Evolutionary conservation across 2,888 invertebrate genomes (phyloP).

Genomic region (Linnaemya vulpina): DNA sequence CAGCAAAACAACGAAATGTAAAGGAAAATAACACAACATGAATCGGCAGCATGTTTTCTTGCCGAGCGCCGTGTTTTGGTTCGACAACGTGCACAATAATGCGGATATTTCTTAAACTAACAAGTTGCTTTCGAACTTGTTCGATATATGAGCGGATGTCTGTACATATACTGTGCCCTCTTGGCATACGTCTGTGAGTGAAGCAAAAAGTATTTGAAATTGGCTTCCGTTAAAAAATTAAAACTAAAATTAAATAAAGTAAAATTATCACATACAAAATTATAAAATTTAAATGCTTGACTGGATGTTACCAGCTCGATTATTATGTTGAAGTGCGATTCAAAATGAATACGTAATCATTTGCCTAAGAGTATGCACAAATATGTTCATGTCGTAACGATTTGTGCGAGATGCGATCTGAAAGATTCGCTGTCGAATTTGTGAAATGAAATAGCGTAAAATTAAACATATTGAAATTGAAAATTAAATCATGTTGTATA

Average conservation of each 20-base stretch:
- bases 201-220: constrained; percentile 29
- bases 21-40: constrained; percentile 43
- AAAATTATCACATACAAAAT: constrained; percentile 19
- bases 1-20: constrained; percentile 43
- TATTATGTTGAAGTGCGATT: not conserved
- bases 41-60: constrained; percentile 1
- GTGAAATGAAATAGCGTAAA: no score
- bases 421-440: no score
- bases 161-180: not conserved
- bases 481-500: no score
- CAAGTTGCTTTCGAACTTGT: constrained; percentile 55
- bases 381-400: no score
- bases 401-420: no score
- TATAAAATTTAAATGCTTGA: constrained; percentile 33
- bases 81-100: constrained; percentile 69
- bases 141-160: not conserved
- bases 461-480: no score
- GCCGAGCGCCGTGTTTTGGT: constrained; percentile 40
- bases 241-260: constrained; percentile 5
- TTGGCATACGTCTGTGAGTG: not conserved
- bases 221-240: constrained; percentile 52
- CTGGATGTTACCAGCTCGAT: not conserved
- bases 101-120: constrained; percentile 49
- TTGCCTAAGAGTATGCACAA: not conserved
- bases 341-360: not conserved